Conservation (phyloP, 2,797 vertebrate species). For the Luscinia megarhynchos region DNA sequence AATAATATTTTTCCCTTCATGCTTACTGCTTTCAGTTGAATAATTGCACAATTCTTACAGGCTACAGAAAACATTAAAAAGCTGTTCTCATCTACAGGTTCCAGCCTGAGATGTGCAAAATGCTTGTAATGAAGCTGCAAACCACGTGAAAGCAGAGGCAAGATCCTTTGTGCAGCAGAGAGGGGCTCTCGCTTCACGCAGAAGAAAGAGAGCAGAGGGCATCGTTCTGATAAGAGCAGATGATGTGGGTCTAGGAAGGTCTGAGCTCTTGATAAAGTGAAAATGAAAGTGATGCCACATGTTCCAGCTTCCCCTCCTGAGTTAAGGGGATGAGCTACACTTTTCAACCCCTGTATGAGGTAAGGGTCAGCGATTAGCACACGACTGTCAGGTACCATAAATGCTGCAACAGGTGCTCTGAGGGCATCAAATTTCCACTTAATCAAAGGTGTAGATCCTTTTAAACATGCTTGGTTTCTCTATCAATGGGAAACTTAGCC, state of each 20-base stretch:
- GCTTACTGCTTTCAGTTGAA: conserved; percentile 74
- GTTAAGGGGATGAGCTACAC: not conserved
- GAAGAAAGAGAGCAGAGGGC: not conserved
- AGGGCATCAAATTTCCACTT: not conserved
- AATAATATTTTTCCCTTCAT: conserved; percentile 73
- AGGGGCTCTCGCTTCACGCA: not conserved
- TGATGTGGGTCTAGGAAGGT: not conserved
- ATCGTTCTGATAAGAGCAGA: not conserved
- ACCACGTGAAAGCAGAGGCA: not conserved
- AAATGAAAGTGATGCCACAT: not conserved
- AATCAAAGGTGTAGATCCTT: not conserved
- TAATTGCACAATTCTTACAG: conserved; percentile 75
- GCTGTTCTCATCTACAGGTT: conserved; percentile 77
- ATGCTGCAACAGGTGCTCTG: not conserved
- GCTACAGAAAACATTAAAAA: conserved; percentile 79
- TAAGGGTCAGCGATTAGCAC: not conserved
- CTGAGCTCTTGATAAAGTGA: not conserved
- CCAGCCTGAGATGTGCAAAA: conserved; percentile 44
- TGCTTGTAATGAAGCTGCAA: conserved; percentile 44
- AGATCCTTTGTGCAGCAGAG: not conserved
- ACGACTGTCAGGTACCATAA: not conserved
- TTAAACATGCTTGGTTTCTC: not conserved
- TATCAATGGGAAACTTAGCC: not conserved
- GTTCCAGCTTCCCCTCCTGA: not conserved
- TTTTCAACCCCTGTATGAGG: not conserved